phyloP scores from a whole-genome alignment of 2,888 invertebrate genomes.

The Gari tellinella region DNA sequence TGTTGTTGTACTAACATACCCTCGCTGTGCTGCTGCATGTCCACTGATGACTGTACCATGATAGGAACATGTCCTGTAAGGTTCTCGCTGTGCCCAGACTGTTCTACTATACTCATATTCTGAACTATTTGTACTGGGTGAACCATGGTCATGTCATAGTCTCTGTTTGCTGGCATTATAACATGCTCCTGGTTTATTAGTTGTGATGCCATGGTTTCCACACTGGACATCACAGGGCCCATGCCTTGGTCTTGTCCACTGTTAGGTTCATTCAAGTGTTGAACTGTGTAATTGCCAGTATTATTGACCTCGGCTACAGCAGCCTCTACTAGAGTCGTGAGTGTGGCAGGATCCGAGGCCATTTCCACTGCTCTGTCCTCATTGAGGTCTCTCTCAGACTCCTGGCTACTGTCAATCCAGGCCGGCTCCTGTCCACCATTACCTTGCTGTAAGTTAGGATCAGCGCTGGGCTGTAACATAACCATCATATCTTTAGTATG shows the following conservation, averaged over 20 bases:
- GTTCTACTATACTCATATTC: too few relatives aligned
- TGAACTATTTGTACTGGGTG: too few relatives aligned
- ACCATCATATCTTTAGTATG: constrained; percentile 66
- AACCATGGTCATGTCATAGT: too few relatives aligned
- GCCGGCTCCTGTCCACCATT: background rate
- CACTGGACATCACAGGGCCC: too few relatives aligned
- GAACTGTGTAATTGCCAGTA: background rate
- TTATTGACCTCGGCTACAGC: constrained; percentile 6
- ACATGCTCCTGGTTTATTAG: background rate
- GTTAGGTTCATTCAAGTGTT: background rate
- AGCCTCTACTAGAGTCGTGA: constrained; percentile 8
- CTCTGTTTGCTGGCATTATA: background rate
- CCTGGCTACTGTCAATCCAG: background rate
- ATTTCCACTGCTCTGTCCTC: constrained; percentile 3
- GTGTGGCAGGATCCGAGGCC: background rate
- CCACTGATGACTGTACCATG: too few relatives aligned
- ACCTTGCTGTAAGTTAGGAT: background rate
- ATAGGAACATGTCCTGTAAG: too few relatives aligned
- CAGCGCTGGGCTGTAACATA: constrained; percentile 19
- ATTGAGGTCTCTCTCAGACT: background rate
- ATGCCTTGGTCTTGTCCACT: too few relatives aligned
- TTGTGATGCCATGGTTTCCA: too few relatives aligned
- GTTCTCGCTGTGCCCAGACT: too few relatives aligned
- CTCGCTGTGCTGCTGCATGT: too few relatives aligned
- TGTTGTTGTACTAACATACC: too few relatives aligned